Evolutionary conservation across 2,888 invertebrate genomes (phyloP).

Genomic region (Tinea pellionella): DNA sequence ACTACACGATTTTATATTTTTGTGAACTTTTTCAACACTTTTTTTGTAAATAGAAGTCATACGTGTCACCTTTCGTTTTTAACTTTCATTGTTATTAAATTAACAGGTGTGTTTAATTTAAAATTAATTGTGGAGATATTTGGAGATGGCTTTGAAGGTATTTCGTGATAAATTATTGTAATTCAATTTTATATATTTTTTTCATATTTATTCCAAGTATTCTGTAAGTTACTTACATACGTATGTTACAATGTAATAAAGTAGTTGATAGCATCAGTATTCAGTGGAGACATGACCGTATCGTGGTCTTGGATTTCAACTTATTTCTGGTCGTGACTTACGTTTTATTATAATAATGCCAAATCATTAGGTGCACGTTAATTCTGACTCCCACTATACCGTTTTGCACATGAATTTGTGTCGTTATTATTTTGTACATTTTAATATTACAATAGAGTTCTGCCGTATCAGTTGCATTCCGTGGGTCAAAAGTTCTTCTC

Average conservation of each 20-base stretch:
- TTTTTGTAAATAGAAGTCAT: background rate
- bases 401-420: background rate
- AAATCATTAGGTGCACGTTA: background rate
- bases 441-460: no score
- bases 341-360: constrained; percentile 1
- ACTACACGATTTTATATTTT: constrained; percentile 36
- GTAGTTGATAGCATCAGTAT: background rate
- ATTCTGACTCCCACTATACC: background rate
- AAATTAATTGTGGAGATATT: no score
- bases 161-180: no score
- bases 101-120: background rate
- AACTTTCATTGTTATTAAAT: background rate
- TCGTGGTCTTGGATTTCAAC: background rate
- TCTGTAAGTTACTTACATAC: no score
- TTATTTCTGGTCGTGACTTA: background rate
- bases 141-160: no score
- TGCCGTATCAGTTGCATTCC: no score
- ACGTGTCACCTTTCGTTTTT: background rate
- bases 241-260: background rate
- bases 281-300: background rate
- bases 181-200: no score
- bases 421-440: background rate
- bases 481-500: no score
- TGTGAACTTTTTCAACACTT: constrained; percentile 2
- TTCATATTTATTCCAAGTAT: no score